A percentile compares a stretch with the other conserved stretches of the same genome.
phyloP scores from a whole-genome alignment of 2,113 vertebrate genomes.

The Prolemur simus region DNA sequence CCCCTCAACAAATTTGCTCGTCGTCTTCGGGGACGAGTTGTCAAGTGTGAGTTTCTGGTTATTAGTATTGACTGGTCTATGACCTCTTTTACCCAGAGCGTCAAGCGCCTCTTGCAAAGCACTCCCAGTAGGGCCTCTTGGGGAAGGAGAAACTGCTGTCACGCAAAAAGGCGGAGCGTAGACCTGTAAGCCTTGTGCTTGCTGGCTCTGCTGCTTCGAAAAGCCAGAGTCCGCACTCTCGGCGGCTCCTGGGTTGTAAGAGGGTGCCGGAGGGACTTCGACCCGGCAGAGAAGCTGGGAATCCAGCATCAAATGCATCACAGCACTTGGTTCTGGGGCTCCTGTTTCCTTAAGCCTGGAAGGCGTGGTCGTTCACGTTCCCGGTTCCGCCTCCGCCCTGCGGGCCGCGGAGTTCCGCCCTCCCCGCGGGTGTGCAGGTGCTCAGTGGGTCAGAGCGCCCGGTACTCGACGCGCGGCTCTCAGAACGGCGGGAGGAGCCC shows the following conservation, averaged over 20 bases:
- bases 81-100: neutral
- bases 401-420: neutral
- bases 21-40: neutral
- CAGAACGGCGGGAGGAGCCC: neutral
- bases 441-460: accelerated
- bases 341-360: slow-evolving; percentile 38
- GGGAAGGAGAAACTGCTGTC: neutral
- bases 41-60: slow-evolving; percentile 1
- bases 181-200: neutral
- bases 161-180: neutral
- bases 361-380: neutral
- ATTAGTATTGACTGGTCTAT: neutral
- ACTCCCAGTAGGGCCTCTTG: neutral
- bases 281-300: neutral
- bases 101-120: neutral
- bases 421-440: accelerated
- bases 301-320: neutral
- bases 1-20: neutral
- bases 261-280: neutral
- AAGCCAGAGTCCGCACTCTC: neutral
- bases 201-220: neutral
- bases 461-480: neutral
- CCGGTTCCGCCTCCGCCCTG: neutral
- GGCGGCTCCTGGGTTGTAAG: neutral
- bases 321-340: neutral